Percentiles rank a stretch among this genome's conserved stretches.
phyloP scores from a whole-genome alignment of 2,797 vertebrate genomes.

The Buceros bicornis region DNA sequence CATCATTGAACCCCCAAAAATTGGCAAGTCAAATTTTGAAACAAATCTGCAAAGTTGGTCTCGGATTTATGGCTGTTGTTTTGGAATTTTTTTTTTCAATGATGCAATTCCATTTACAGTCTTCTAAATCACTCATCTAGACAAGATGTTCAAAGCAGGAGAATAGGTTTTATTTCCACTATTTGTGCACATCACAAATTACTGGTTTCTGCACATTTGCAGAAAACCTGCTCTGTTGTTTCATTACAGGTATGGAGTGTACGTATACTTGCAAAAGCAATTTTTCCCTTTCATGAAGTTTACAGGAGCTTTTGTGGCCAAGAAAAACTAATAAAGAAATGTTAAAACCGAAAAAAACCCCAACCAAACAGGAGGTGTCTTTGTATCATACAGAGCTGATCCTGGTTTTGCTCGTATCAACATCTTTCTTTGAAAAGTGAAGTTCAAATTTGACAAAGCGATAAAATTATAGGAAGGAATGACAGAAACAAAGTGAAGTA shows the following conservation, averaged over 20 bases:
- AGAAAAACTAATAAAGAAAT: not conserved
- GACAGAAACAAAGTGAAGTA: not conserved
- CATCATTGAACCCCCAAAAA: not conserved
- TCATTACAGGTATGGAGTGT: not conserved
- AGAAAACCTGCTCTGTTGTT: not conserved
- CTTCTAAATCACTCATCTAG: not conserved
- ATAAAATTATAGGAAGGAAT: not conserved
- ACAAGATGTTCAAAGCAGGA: not conserved
- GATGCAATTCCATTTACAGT: not conserved
- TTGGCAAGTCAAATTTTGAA: not conserved
- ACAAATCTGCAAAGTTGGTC: not conserved
- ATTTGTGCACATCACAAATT: rapidly evolving
- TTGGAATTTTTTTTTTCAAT: not conserved
- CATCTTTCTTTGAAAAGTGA: not conserved
- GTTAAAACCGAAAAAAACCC: not conserved
- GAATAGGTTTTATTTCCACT: not conserved
- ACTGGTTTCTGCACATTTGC: not conserved
- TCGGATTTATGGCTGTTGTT: not conserved
- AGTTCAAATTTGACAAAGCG: not conserved
- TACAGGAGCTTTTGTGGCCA: not conserved
- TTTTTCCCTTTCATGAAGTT: not conserved
- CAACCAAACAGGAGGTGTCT: not conserved
- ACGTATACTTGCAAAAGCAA: not conserved
- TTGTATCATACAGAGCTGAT: not conserved
- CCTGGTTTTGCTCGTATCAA: not conserved